Conservation (phyloP, 2,888 invertebrate species). For the Diarsia brunnea region DNA sequence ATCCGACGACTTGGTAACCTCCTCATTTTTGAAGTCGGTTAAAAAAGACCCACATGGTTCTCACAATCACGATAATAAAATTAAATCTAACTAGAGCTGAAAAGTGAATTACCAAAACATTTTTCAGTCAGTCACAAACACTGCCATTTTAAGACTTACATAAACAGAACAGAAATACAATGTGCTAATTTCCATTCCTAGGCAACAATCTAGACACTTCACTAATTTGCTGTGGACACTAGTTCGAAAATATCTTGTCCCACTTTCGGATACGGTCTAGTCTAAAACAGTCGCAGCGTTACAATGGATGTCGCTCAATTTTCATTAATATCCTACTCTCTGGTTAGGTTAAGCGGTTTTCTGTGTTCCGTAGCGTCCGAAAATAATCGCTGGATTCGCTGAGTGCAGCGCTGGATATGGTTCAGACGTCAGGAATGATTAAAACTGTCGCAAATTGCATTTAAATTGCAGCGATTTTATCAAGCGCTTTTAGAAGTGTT, state of each 20-base stretch:
- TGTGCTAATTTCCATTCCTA: constrained; percentile 60
- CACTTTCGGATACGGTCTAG: constrained; percentile 81
- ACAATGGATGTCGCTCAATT: constrained; percentile 89
- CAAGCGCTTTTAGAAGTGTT: constrained; percentile 35
- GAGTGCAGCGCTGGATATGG: constrained; percentile 72
- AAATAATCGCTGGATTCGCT: constrained; percentile 76
- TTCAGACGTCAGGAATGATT: constrained; percentile 67
- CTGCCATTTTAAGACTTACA: not conserved
- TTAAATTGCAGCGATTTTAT: constrained; percentile 38
- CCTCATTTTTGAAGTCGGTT: too few relatives aligned
- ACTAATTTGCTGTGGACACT: constrained; percentile 56
- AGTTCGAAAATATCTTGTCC: constrained; percentile 82
- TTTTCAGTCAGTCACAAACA: not conserved
- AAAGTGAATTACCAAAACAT: not conserved
- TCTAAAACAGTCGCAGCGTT: constrained; percentile 82
- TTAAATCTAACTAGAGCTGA: too few relatives aligned
- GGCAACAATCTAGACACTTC: constrained; percentile 43
- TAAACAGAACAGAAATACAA: constrained; percentile 46
- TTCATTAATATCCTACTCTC: constrained; percentile 87
- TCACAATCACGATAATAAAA: too few relatives aligned
- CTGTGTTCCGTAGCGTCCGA: constrained; percentile 83
- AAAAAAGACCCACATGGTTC: too few relatives aligned
- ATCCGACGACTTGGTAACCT: too few relatives aligned
- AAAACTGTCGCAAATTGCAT: constrained; percentile 64
- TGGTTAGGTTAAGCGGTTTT: constrained; percentile 89